These are phyloP conservation scores for Magallana nippona DNA, from an alignment of 2,888 invertebrate genomes.

Conservation along the genomic window DNA sequence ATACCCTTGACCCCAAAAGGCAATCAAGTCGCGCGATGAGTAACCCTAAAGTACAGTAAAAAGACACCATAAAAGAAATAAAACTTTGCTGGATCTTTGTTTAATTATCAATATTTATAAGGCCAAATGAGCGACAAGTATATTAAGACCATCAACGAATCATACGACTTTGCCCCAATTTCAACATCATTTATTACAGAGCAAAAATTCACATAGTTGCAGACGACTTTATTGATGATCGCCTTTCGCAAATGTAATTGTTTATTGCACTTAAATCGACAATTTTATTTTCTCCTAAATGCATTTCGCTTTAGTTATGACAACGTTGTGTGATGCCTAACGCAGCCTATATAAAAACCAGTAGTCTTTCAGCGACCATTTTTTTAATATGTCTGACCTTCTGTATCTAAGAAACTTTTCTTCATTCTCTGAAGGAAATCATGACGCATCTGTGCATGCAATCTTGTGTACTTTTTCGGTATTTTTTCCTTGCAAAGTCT, in stretches of 20 bases:
- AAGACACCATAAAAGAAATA: neutral
- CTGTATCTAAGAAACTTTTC: slow-evolving; percentile 10
- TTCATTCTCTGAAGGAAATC: slow-evolving; percentile 12
- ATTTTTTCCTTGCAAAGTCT: neutral
- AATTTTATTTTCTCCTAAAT: slow-evolving; percentile 30
- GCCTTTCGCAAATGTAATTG: slow-evolving; percentile 35
- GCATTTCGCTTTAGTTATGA: slow-evolving; percentile 34
- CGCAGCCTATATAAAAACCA: neutral
- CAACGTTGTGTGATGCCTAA: slow-evolving; percentile 12
- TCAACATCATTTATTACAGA: slow-evolving; percentile 30
- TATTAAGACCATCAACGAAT: slow-evolving; percentile 14
- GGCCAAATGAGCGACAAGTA: slow-evolving; percentile 3
- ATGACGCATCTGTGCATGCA: slow-evolving; percentile 33
- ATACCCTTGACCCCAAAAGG: too few relatives aligned
- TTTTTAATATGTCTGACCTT: slow-evolving; percentile 29
- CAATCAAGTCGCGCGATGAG: too few relatives aligned
- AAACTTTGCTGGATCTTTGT: neutral
- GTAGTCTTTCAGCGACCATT: neutral
- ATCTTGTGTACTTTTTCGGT: neutral
- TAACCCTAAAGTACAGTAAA: too few relatives aligned
- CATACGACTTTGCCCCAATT: slow-evolving; percentile 30
- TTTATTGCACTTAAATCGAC: slow-evolving; percentile 35
- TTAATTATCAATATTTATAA: slow-evolving; percentile 11
- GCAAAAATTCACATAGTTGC: slow-evolving; percentile 29
- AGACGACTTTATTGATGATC: slow-evolving; percentile 33